Conservation (phyloP, 1,140 invertebrate species). For the Tribolium castaneum region DNA sequence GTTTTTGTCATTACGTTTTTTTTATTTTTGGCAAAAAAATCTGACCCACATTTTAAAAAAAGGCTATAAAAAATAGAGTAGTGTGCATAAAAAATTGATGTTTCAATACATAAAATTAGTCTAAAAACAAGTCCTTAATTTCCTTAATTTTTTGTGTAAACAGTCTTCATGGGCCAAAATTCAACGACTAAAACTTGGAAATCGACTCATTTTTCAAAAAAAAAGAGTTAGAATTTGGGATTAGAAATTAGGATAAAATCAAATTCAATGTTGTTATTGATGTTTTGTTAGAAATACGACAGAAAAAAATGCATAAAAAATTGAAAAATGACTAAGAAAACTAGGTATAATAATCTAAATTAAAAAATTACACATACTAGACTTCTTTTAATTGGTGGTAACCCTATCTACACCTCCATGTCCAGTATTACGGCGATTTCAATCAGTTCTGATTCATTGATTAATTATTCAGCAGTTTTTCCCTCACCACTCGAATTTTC, state of each 20-base stretch:
- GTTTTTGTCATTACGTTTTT: neutral
- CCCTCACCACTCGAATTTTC: neutral
- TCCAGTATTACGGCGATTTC: neutral
- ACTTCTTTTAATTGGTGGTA: neutral
- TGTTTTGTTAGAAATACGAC: constrained; percentile 8
- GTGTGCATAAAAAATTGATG: constrained; percentile 11
- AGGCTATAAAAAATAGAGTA: constrained; percentile 5
- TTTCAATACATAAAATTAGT: too few relatives aligned
- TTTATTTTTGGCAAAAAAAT: constrained; percentile 14
- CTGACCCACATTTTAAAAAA: constrained; percentile 25
- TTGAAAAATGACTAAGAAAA: constrained; percentile 14
- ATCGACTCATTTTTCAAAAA: neutral
- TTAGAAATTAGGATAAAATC: neutral
- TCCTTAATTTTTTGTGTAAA: constrained; percentile 14
- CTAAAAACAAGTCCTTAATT: constrained; percentile 6
- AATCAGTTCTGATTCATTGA: neutral
- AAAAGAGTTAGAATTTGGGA: neutral
- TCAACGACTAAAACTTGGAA: neutral
- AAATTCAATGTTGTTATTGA: constrained; percentile 25
- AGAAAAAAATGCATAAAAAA: constrained; percentile 3
- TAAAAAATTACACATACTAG: neutral
- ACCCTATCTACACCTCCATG: neutral
- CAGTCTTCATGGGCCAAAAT: neutral
- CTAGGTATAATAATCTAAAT: constrained; percentile 1
- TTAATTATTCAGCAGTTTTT: neutral